Percentiles rank a stretch among this genome's conserved stretches.
Evolutionary conservation across 23 tunicate species (phyloP).

Genomic region (Trididemnum clinides): DNA sequence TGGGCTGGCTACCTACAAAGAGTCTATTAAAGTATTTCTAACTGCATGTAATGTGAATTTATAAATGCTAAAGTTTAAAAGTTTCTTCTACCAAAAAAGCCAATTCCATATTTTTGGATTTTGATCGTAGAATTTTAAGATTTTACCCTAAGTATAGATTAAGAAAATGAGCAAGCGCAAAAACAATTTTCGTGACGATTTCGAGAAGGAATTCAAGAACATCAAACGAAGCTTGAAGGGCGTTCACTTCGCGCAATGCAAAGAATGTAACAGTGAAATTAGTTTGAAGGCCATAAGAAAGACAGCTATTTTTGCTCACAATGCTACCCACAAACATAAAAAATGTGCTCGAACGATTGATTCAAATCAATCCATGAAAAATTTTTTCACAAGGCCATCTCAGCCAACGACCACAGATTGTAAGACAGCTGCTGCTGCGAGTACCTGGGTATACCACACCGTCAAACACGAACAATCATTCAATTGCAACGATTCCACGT

Average conservation of each 20-base stretch:
- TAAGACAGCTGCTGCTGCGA: conserved; percentile 60
- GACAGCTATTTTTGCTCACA: conserved; percentile 22
- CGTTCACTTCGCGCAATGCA: conserved; percentile 23
- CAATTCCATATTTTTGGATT: too few relatives aligned
- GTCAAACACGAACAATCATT: conserved; percentile 46
- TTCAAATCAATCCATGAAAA: conserved; percentile 24
- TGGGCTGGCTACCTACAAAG: too few relatives aligned
- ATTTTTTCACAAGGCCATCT: neutral
- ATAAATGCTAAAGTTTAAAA: too few relatives aligned
- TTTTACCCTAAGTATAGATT: neutral
- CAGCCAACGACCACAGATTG: conserved; percentile 22
- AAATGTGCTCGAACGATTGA: too few relatives aligned
- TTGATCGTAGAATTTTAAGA: neutral
- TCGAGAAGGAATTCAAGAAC: conserved; percentile 1
- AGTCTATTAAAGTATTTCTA: too few relatives aligned
- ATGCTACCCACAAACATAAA: conserved; percentile 27
- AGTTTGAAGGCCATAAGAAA: too few relatives aligned
- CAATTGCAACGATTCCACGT: conserved; percentile 40
- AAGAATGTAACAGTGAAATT: conserved; percentile 3
- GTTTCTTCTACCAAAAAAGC: too few relatives aligned
- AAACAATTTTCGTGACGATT: too few relatives aligned
- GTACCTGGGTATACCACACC: too few relatives aligned
- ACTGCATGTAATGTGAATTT: too few relatives aligned
- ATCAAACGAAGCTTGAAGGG: conserved; percentile 30
- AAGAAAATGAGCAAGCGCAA: neutral